Conservation (phyloP, 2,888 invertebrate species). For the Lycaena phlaeas region DNA sequence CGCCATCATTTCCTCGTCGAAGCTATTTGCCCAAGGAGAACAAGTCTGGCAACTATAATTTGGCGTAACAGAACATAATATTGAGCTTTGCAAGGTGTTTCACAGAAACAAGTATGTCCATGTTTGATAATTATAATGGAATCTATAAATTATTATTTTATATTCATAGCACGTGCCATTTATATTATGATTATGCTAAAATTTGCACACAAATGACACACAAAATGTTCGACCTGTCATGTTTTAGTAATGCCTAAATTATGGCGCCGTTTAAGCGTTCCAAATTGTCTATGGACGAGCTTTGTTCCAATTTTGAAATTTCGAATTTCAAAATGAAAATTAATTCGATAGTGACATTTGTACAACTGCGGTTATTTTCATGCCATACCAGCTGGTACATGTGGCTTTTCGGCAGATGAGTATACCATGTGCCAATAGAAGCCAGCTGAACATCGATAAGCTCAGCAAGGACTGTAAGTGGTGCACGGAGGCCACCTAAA, state of each 20-base stretch:
- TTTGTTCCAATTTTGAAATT: not conserved
- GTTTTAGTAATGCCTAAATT: not conserved
- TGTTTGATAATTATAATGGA: not conserved
- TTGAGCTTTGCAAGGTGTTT: conserved; percentile 3
- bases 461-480: no score
- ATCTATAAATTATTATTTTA: not conserved
- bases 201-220: not conserved
- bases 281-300: not conserved
- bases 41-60: not conserved
- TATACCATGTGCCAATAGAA: no score
- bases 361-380: no score
- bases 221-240: not conserved
- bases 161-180: not conserved
- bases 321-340: no score
- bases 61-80: not conserved
- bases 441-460: no score
- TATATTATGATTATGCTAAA: not conserved
- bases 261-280: not conserved
- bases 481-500: no score
- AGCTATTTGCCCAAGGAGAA: not conserved
- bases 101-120: not conserved
- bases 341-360: no score
- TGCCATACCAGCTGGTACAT: no score
- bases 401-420: no score
- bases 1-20: conserved; percentile 2